These are phyloP conservation scores for Timema cristinae DNA, from an alignment of 2,888 invertebrate genomes.

Conservation along the genomic window DNA sequence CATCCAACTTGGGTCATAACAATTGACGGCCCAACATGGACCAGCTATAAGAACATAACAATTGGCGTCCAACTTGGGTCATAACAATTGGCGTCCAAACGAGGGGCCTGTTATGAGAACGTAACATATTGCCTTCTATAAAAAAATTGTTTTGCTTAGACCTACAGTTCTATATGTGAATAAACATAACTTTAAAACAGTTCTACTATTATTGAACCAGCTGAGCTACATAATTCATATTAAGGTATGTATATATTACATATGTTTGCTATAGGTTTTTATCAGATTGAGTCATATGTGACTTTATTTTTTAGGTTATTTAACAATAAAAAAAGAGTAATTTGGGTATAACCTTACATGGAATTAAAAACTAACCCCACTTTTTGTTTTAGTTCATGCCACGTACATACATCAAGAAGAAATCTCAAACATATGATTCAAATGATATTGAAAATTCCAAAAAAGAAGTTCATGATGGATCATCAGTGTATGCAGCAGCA, in stretches of 20 bases:
- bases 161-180: no score
- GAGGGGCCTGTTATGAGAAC: no score
- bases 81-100: no score
- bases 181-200: no score
- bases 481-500: constrained; percentile 13
- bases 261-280: not conserved
- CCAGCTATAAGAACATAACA: no score
- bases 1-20: no score
- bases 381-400: constrained; percentile 10
- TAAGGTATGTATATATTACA: not conserved
- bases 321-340: not conserved
- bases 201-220: no score
- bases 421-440: not conserved
- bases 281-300: not conserved
- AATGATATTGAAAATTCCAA: constrained; percentile 1
- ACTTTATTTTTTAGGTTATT: not conserved
- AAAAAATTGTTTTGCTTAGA: no score
- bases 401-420: constrained; percentile 2
- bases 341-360: not conserved
- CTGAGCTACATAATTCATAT: not conserved
- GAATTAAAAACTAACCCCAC: not conserved
- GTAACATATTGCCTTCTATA: no score
- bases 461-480: not conserved
- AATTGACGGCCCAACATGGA: no score
- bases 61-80: no score